Evolutionary conservation across 2,113 vertebrate genomes (phyloP), one percentile per base, ranked within the genome.

Genomic region (Platichthys flesus): DNA sequence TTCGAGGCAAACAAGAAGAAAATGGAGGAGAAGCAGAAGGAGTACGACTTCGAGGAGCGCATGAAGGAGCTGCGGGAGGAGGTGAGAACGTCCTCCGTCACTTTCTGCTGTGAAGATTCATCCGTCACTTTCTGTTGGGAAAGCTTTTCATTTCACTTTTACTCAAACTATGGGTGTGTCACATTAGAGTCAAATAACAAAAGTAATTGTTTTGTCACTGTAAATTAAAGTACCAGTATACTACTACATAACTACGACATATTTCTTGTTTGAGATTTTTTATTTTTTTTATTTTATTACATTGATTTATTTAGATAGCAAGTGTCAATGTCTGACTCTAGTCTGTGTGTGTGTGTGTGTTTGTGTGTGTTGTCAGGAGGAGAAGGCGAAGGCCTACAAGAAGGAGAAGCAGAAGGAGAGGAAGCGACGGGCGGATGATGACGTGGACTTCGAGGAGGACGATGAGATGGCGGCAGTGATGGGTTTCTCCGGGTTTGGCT

Each of bases 401-500:
- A 99, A 99, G 87, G 96, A 99, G 90, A 99, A 99, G 85, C 96
- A 96, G 92, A 96, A 96, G 89, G 96, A 99, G 92, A 95, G 97
- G 91, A 99, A 99, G 76, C 93, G 98, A 23, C 95, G 96, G 76
- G 97, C 97, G 0, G 97, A 99, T 78, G 97, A 98, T 45, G 97
- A 99, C 49, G 88, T 97, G 83, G 95, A 96, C 3, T 96, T 98
- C 21, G 97, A 99, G 90, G 97, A 98, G 49, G 96, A 99, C 1
- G 97, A 98, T 4, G 98, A 99, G 81, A 99, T 99, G 98, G 97
- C 98, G 20, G 98, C 98, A 9, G 96, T 99, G 71, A 99, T 99
- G 98, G 98, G 98, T 18, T 99, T 99, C 90, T 98, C 97, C 40
- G 97, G 97, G 3, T 99, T 99, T 0, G 96, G 97, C 64, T 97